These are phyloP conservation scores for Gnathonemus echidnorhynchus DNA, from an alignment of 2,113 vertebrate species.

Conservation along the genomic window DNA sequence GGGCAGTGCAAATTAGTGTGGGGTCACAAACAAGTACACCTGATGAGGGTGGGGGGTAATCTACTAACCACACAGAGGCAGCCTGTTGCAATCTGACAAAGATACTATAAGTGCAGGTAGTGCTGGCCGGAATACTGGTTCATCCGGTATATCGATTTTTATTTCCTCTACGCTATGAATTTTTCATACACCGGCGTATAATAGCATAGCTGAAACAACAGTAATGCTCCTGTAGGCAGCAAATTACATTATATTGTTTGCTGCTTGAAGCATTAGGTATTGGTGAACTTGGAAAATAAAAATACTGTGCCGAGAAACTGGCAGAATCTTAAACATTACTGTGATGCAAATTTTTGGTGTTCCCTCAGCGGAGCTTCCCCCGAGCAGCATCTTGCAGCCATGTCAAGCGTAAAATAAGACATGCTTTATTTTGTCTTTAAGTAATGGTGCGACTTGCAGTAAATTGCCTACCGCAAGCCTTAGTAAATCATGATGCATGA, in stretches of 20 bases:
- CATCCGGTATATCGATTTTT: neutral
- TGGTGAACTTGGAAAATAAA: neutral
- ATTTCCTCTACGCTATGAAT: neutral
- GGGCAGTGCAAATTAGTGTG: neutral
- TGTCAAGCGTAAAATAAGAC: neutral
- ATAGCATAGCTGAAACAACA: neutral
- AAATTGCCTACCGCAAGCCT: neutral
- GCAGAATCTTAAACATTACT: neutral
- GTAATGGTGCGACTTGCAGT: neutral
- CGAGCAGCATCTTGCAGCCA: neutral
- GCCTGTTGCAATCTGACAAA: neutral
- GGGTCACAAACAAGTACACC: neutral
- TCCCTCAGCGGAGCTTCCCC: neutral
- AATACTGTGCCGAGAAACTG: neutral
- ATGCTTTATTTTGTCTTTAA: neutral
- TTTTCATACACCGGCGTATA: neutral
- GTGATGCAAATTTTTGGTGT: neutral
- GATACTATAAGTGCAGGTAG: neutral
- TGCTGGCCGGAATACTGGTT: neutral
- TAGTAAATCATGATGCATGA: neutral
- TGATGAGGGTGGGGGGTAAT: neutral
- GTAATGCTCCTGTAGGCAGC: neutral
- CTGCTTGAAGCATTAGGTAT: neutral
- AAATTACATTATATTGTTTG: neutral
- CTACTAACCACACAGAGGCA: neutral